phyloP scores from a whole-genome alignment of 2,113 vertebrate species.

The Callorhinus ursinus region DNA sequence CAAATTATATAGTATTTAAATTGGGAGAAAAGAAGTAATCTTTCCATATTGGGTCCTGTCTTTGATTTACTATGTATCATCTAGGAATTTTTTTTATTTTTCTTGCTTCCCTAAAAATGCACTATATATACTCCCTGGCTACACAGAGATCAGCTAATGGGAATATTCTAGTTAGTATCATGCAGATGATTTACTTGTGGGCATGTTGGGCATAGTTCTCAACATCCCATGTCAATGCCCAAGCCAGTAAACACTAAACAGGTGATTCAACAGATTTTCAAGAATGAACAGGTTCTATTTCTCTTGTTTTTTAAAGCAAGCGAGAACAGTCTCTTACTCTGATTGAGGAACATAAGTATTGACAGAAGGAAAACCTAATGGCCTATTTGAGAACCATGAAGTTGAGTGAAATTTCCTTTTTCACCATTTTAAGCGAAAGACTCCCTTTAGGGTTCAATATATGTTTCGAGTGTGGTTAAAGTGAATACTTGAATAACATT shows the following conservation, averaged over 20 bases:
- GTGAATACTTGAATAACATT: slow-evolving; percentile 47
- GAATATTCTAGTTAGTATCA: background rate
- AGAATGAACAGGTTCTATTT: slow-evolving; percentile 9
- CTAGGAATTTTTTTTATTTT: background rate
- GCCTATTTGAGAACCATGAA: slow-evolving; percentile 35
- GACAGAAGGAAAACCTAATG: slow-evolving; percentile 48
- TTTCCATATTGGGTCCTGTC: background rate
- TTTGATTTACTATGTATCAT: background rate
- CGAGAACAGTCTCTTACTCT: background rate
- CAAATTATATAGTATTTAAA: background rate
- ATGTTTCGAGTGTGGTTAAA: slow-evolving; percentile 52
- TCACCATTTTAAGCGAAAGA: slow-evolving; percentile 41
- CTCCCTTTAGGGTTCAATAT: slow-evolving; percentile 19
- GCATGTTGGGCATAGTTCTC: background rate
- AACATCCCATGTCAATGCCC: background rate
- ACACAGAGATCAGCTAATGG: background rate
- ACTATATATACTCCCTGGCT: background rate
- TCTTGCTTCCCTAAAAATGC: background rate
- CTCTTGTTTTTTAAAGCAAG: slow-evolving; percentile 33
- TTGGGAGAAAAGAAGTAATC: background rate
- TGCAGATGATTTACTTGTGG: background rate
- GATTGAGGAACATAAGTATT: background rate
- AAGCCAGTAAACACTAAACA: background rate
- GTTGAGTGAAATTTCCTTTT: slow-evolving; percentile 56
- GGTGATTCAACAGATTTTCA: slow-evolving; percentile 4